Base-by-base conservation (phyloP, 2,113 vertebrate genomes). In the Puntigrus tetrazona region DNA sequence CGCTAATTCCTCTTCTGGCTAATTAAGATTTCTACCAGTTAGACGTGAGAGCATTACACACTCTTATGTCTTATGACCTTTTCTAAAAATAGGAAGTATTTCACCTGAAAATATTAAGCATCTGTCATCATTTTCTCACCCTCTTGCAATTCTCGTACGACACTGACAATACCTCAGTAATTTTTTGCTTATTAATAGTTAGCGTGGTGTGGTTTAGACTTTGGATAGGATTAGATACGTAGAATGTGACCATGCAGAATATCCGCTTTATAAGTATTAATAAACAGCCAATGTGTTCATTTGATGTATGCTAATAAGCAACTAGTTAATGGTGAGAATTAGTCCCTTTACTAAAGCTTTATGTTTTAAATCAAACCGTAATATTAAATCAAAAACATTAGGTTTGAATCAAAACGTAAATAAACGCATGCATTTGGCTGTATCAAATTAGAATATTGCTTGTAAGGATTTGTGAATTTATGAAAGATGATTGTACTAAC, bases 1-100 rank as follows among this genome's bases (percentile, higher is more conserved):
- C 10, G 59, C 41, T 65, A 67, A 80, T 80, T 31, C 38, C 5
- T 18, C 78, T 65, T 80, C 59, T 67, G 59, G 25, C 16, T 67
- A 80, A 80, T 65, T 47, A 63, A 47, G 59, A 80, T 65, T 16
- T 4, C 18, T 77, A 13, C 20, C 6, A 50, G 38, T 73, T 45
- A 27, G 50, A 29, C 16, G 8, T 1, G 11, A 79, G 36, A 63
- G 36, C 14, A 29, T 27, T 43, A n/a, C 20, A 36, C 9, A 36
- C 2, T 8, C 25, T 25, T 1, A 72, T 72, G 22, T 72, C 14
- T 47, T 29, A 27, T 50, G 25, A 75, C 43, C 72, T 50, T 31
- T 72, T 50, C 50, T 3, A 45, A 75, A 47, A 29, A 50, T 29
- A 27, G 41, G 0, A 45, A 29, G n/a, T 45, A 25, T 14, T 29